These are phyloP conservation scores for Otis tarda DNA, from an alignment of 2,113 vertebrate species.

Conservation along the genomic window DNA sequence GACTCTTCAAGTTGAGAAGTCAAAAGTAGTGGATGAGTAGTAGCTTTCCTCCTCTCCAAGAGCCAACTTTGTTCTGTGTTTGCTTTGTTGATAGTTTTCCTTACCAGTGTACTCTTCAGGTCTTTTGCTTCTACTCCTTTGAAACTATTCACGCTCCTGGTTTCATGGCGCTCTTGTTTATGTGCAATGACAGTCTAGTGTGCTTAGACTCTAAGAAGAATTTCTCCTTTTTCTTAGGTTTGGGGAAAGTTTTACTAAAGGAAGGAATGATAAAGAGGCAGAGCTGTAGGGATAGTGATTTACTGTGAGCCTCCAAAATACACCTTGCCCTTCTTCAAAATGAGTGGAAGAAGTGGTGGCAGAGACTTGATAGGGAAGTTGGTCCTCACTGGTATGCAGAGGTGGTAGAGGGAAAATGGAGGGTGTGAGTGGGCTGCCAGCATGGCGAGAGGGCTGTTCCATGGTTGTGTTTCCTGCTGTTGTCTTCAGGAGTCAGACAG, in stretches of 20 bases:
- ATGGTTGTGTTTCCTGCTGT: neutral
- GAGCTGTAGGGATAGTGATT: neutral
- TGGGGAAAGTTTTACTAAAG: neutral
- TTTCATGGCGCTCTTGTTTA: neutral
- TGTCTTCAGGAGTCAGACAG: neutral
- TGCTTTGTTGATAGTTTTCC: neutral
- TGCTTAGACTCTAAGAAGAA: neutral
- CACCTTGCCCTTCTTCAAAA: neutral
- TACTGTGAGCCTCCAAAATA: neutral
- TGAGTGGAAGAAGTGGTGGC: neutral
- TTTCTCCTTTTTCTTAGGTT: neutral
- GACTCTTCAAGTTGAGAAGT: neutral
- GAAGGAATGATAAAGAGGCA: neutral
- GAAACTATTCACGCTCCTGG: neutral
- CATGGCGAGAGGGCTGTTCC: neutral
- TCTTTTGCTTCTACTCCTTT: neutral
- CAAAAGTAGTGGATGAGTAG: neutral
- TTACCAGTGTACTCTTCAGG: neutral
- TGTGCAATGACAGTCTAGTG: neutral
- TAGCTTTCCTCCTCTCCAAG: neutral
- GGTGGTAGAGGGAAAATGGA: neutral
- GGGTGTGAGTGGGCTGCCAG: neutral
- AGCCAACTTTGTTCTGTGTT: neutral
- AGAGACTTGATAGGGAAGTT: neutral
- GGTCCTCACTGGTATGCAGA: neutral